Evolutionary conservation across 2,113 vertebrate genomes (phyloP).

Genomic region (Tylochromis polylepis): DNA sequence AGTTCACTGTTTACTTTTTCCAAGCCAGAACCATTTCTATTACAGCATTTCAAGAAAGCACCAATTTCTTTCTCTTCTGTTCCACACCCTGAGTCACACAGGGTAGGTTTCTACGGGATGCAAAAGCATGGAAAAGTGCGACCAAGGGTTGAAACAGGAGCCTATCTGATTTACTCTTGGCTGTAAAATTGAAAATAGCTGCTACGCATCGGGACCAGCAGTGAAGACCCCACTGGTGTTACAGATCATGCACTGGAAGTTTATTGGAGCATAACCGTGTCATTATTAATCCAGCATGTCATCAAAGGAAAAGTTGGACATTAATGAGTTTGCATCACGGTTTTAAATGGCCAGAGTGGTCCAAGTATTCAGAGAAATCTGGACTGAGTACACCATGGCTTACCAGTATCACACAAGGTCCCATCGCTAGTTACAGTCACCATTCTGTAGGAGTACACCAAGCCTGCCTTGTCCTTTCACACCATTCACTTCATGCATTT

Average conservation of each 20-base stretch:
- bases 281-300: constrained; percentile 36
- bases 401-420: not conserved
- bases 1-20: not conserved
- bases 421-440: constrained; percentile 22
- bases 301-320: constrained; percentile 30
- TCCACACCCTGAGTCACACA: not conserved
- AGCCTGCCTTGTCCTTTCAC: not conserved
- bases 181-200: not conserved
- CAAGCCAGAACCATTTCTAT: not conserved
- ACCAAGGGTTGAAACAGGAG: not conserved
- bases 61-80: not conserved
- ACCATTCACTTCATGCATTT: constrained; percentile 28
- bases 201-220: not conserved
- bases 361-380: constrained; percentile 5
- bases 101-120: not conserved
- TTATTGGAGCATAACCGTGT: not conserved
- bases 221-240: constrained; percentile 2
- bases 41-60: not conserved
- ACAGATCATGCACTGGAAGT: constrained; percentile 26
- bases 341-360: constrained; percentile 16
- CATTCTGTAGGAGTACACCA: not conserved
- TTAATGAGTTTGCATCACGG: constrained; percentile 24
- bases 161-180: not conserved
- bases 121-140: not conserved
- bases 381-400: not conserved